phyloP scores from a whole-genome alignment of 2,888 invertebrate species.

The Drosophila atroscutellata region DNA sequence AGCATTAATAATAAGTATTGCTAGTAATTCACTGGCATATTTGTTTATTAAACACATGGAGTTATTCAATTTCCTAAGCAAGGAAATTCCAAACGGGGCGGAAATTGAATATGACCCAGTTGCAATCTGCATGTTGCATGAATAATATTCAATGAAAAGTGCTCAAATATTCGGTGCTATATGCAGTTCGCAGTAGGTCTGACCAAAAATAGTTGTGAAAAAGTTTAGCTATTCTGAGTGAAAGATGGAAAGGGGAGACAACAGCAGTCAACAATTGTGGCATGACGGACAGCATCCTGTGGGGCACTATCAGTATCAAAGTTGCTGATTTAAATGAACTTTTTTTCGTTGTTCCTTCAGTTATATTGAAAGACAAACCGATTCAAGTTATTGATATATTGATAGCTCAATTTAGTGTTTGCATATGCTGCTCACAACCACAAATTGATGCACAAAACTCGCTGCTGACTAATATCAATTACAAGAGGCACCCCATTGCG shows the following conservation, averaged over 20 bases:
- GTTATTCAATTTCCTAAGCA: constrained; percentile 10
- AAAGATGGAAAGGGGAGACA: not conserved
- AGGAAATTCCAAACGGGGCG: not conserved
- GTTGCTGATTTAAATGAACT: not conserved
- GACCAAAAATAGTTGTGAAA: constrained; percentile 34
- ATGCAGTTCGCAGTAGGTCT: constrained; percentile 19
- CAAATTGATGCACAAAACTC: constrained; percentile 33
- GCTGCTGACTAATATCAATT: constrained; percentile 56
- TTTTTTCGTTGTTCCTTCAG: not conserved
- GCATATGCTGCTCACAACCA: constrained; percentile 15
- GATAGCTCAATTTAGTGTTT: constrained; percentile 38
- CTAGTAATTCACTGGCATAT: not conserved
- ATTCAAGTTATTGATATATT: constrained; percentile 71
- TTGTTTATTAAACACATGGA: not conserved
- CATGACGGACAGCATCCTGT: not conserved
- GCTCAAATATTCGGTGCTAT: not conserved
- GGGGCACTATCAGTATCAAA: not conserved
- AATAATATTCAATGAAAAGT: constrained; percentile 5
- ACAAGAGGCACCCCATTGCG: constrained; percentile 32
- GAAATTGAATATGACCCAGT: constrained; percentile 1
- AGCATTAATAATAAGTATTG: not conserved
- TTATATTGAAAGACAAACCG: constrained; percentile 24
- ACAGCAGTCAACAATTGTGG: not conserved
- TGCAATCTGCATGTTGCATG: not conserved
- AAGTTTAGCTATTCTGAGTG: constrained; percentile 14